phyloP scores from a whole-genome alignment of 2,888 invertebrate genomes.

The Penaeus monodon region DNA sequence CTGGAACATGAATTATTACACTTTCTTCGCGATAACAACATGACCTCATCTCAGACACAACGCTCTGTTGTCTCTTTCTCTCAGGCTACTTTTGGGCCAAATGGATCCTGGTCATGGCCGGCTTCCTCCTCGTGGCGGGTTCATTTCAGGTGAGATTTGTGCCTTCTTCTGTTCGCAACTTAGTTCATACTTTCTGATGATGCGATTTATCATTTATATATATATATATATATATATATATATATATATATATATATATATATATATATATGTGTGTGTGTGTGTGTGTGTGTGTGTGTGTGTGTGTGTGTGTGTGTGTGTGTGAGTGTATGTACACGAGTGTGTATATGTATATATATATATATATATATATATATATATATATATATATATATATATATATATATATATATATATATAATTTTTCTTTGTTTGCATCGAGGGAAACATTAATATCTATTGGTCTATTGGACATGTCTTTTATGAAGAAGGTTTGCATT shows the following conservation, averaged over 20 bases:
- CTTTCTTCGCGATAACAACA: no score
- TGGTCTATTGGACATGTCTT: no score
- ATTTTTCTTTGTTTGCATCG: background rate
- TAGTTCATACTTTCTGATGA: background rate
- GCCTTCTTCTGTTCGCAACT: background rate
- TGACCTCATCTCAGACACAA: no score
- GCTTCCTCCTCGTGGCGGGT: conserved; percentile 48
- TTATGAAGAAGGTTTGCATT: background rate
- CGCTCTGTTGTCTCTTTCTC: background rate
- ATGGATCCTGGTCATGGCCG: conserved; percentile 62
- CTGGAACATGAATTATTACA: no score
- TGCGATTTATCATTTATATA: no score
- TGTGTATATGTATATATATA: no score
- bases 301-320: no score
- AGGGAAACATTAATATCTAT: background rate
- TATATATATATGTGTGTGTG: background rate
- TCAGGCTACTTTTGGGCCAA: conserved; percentile 46
- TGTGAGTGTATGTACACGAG: background rate
- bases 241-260: background rate
- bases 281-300: no score
- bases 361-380: background rate
- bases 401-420: no score
- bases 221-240: background rate
- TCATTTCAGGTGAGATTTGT: conserved; percentile 48
- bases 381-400: background rate